These are phyloP conservation scores for Drosophila sturtevanti DNA, from an alignment of 1,140 invertebrate species.

Conservation along the genomic window DNA sequence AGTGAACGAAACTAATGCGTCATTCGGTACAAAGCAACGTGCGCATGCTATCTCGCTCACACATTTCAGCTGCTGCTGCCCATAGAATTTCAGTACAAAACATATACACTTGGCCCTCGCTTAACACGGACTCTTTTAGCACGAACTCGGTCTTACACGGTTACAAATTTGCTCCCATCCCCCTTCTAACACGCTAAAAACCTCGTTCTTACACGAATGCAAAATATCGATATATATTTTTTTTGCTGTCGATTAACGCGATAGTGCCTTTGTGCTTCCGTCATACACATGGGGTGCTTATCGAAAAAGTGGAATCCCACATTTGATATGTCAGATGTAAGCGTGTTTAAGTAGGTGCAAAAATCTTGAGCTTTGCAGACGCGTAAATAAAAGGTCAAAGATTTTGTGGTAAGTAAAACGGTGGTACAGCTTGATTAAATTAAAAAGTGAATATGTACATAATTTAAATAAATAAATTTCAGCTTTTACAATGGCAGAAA, in stretches of 20 bases:
- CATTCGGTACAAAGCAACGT: too few relatives aligned
- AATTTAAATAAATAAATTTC: neutral
- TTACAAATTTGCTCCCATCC: neutral
- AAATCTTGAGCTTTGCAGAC: neutral
- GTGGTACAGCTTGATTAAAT: neutral
- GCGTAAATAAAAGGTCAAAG: neutral
- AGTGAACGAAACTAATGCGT: too few relatives aligned
- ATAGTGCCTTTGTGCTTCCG: constrained; percentile 13
- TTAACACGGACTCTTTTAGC: neutral
- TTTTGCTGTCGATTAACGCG: constrained; percentile 13
- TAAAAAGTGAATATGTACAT: neutral
- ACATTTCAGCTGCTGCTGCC: too few relatives aligned
- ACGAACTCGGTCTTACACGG: constrained; percentile 5
- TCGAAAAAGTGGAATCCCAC: constrained; percentile 14
- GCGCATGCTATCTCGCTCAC: too few relatives aligned
- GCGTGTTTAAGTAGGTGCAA: constrained; percentile 15
- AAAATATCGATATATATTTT: too few relatives aligned
- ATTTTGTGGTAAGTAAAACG: neutral
- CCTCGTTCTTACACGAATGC: constrained; percentile 6
- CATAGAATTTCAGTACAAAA: too few relatives aligned
- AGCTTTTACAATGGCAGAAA: neutral
- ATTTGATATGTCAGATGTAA: constrained; percentile 11
- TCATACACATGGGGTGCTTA: constrained; percentile 14
- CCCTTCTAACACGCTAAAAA: constrained; percentile 15
- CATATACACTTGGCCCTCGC: too few relatives aligned